These are phyloP conservation scores for Elysia crispata DNA, from an alignment of 2,888 invertebrate genomes.

Conservation along the genomic window DNA sequence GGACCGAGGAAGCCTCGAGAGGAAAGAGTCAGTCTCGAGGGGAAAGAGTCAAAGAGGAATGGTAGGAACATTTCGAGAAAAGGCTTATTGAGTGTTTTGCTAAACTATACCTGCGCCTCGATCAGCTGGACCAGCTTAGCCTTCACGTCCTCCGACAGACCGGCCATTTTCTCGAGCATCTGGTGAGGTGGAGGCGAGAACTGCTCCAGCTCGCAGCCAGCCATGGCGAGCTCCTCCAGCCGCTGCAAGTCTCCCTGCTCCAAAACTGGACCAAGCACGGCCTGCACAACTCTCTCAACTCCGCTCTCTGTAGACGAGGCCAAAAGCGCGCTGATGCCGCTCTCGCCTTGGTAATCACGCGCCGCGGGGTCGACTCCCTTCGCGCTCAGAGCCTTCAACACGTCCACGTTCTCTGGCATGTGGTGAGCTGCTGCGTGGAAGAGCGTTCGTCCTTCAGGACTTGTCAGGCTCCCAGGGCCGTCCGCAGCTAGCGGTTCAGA, in stretches of 20 bases:
- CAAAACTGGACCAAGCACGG: not conserved
- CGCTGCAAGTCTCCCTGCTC: not conserved
- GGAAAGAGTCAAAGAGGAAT: too few relatives aligned
- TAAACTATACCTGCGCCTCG: not conserved
- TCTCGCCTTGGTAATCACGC: constrained; percentile 1
- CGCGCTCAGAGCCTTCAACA: not conserved
- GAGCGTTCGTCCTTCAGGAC: not conserved
- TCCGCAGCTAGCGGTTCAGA: not conserved
- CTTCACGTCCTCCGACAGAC: not conserved
- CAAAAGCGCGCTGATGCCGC: not conserved
- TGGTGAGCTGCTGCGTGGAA: not conserved
- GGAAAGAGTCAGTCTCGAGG: too few relatives aligned
- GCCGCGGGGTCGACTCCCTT: constrained; percentile 4
- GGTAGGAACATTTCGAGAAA: too few relatives aligned
- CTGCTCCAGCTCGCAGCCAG: not conserved
- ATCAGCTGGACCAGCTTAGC: not conserved
- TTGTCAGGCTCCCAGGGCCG: not conserved
- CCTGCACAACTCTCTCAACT: not conserved
- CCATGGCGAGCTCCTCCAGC: not conserved
- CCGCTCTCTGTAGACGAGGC: not conserved
- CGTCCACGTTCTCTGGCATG: not conserved
- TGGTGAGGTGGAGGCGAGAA: not conserved
- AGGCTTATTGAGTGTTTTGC: too few relatives aligned
- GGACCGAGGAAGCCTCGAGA: too few relatives aligned
- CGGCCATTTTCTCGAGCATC: not conserved